Evolutionary conservation across 2,797 vertebrate species (phyloP), one percentile per base, ranked within the genome.

Genomic region (Chiroxiphia lanceolata): DNA sequence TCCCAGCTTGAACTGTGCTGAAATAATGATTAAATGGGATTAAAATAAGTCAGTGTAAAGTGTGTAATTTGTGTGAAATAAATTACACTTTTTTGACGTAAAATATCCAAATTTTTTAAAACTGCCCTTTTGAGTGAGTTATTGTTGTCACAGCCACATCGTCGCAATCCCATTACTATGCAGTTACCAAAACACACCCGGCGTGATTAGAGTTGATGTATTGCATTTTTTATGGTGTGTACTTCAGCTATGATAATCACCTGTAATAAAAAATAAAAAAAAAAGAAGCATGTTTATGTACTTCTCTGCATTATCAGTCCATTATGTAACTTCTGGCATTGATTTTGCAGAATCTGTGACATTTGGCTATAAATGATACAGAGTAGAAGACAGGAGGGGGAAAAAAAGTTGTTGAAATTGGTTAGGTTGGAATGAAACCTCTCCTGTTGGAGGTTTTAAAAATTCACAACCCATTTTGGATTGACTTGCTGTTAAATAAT

Each of bases 171-270:
- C 69, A 70, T 94, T 87, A 5, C 34, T 42, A 0, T 47, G 83
- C 71, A 36, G 77, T 63, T 68, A 53, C 86, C 78, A 45, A 79
- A 93, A 70, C 75, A 42, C 47, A 7, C 8, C 5, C 3, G 8
- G 64, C 5, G 4, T 74, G 90, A 65, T 92, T 77, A 75, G 84
- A 80, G 90, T 47, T 83, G 89, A 89, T 64, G 48, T 15, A 74
- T 57, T 87, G 83, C 87, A 54, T 60, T 57, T 95, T 90, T 92
- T 93, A 87, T 89, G 88, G 53, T 80, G 75, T 89, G 81, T 87
- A 80, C 84, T 94, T 95, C 96, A 92, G 60, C 88, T 65, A 23
- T 89, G 83, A 91, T 94, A 94, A 95, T 94, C 81, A 92, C 90
- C 86, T 87, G 75, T 60, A 92, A 79, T 93, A 90, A 95, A 90